Evolutionary conservation across 2,113 vertebrate species (phyloP).

Genomic region (Isurus oxyrinchus): DNA sequence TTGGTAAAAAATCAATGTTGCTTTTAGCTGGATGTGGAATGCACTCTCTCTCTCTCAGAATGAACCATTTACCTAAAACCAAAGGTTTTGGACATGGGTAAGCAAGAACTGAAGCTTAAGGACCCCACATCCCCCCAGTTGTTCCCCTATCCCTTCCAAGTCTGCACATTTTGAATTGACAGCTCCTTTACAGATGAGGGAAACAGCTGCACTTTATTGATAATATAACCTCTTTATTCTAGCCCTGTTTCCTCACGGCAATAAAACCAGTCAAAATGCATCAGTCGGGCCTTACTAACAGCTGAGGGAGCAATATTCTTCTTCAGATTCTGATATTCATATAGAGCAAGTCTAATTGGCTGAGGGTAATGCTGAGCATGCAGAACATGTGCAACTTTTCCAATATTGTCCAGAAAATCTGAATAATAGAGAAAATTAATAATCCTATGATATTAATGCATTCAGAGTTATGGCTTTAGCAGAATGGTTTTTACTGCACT

Average conservation of each 20-base stretch:
- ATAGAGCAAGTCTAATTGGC: slow-evolving; percentile 10
- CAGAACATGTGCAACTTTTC: neutral
- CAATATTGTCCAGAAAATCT: slow-evolving; percentile 21
- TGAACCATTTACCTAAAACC: neutral
- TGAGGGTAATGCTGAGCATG: neutral
- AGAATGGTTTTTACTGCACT: neutral
- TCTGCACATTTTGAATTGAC: too few species aligned
- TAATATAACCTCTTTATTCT: neutral
- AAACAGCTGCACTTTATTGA: neutral
- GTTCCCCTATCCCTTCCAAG: neutral
- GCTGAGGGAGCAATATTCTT: neutral
- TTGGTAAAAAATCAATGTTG: neutral
- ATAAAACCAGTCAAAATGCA: neutral
- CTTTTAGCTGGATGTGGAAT: neutral
- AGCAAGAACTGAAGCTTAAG: neutral
- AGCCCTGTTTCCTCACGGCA: neutral
- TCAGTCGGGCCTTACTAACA: neutral
- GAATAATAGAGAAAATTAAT: slow-evolving; percentile 9
- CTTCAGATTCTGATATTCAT: neutral
- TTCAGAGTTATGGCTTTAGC: slow-evolving; percentile 19
- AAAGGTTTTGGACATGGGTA: neutral
- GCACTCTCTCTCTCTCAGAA: neutral
- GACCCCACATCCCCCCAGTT: neutral
- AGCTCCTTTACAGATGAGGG: neutral
- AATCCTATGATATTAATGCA: slow-evolving; percentile 21